Conservation (phyloP, 2,888 invertebrate genomes). For the Lamproptera curius region DNA sequence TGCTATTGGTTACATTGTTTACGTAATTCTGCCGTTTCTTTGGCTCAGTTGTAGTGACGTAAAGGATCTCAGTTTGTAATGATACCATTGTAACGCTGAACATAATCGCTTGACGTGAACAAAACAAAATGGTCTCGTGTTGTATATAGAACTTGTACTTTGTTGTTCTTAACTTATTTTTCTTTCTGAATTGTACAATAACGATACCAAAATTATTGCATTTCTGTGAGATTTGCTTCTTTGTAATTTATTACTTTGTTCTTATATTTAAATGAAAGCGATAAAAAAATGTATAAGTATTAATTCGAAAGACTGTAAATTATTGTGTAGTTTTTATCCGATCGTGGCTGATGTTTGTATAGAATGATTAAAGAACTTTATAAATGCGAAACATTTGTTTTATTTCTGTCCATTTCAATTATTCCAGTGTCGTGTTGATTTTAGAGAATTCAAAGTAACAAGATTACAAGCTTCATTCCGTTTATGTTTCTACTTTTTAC, state of each 20-base stretch:
- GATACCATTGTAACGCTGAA: conserved; percentile 46
- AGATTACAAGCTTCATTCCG: conserved; percentile 58
- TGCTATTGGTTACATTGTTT: no score
- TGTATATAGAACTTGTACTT: conserved; percentile 60
- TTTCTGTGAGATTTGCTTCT: conserved; percentile 68
- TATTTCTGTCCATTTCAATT: conserved; percentile 22
- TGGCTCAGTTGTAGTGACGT: no score
- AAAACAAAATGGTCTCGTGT: conserved; percentile 49
- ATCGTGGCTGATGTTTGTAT: conserved; percentile 73
- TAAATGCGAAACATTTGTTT: conserved; percentile 46
- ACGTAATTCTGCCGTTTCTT: no score
- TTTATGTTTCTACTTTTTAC: conserved; percentile 63
- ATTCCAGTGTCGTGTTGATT: conserved; percentile 21
- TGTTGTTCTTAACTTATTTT: conserved; percentile 45
- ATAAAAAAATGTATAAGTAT: conserved; percentile 67
- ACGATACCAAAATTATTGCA: conserved; percentile 75
- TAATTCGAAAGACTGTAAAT: conserved; percentile 77
- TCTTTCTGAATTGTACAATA: conserved; percentile 69
- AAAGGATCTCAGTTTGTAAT: conserved; percentile 64
- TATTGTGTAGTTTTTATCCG: conserved; percentile 70
- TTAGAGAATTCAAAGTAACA: conserved; percentile 39
- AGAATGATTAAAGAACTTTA: conserved; percentile 73
- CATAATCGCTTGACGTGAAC: conserved; percentile 57
- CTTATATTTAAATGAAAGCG: conserved; percentile 58
- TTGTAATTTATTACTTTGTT: conserved; percentile 62